Evolutionary conservation across 2,888 invertebrate genomes (phyloP).

Genomic region (Troilus luridus): DNA sequence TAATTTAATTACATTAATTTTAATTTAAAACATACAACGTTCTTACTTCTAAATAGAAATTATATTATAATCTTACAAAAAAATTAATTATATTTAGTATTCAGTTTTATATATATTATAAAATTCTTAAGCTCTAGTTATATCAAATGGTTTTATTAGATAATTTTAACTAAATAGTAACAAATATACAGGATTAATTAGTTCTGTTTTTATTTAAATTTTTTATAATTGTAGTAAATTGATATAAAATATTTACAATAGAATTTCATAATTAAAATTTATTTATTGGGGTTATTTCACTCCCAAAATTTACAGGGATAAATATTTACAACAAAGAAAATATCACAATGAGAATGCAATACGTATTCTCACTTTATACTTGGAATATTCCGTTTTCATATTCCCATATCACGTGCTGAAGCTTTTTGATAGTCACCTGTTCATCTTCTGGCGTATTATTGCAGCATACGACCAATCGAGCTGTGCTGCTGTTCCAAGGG

Average conservation of each 20-base stretch:
- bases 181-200: neutral
- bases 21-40: neutral
- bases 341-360: neutral
- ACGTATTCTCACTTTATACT: neutral
- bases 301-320: neutral
- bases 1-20: neutral
- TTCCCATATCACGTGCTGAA: constrained; percentile 78
- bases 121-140: neutral
- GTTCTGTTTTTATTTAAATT: neutral
- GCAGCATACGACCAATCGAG: constrained; percentile 80
- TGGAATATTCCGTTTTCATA: constrained; percentile 69
- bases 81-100: neutral
- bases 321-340: neutral
- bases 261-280: neutral
- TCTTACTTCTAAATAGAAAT: neutral
- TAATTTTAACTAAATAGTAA: neutral
- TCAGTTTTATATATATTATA: neutral
- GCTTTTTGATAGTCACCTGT: constrained; percentile 79
- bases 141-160: neutral
- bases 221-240: neutral
- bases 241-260: neutral
- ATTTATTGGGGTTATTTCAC: neutral
- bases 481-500: constrained; percentile 74
- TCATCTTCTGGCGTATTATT: constrained; percentile 80
- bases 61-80: constrained; percentile 7